Percentiles rank a stretch among this genome's conserved stretches.
phyloP scores from a whole-genome alignment of 2,113 vertebrate species.

The Myrmophylax atrothorax region DNA sequence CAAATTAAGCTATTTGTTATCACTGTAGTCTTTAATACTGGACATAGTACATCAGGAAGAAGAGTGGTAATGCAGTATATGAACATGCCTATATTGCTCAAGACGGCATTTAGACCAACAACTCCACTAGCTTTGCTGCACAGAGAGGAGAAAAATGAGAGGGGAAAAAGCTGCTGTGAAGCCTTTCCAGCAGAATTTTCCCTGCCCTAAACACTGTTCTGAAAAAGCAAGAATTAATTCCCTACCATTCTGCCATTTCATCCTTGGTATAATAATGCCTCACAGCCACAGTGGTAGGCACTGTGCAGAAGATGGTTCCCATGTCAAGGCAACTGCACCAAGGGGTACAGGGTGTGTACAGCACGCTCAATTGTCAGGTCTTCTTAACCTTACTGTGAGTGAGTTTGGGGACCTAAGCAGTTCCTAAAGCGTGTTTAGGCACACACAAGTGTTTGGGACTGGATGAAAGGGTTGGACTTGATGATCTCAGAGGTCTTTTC shows the following conservation, averaged over 20 bases:
- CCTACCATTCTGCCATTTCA: background rate
- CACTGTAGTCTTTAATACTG: background rate
- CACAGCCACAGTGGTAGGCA: background rate
- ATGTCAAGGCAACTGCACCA: too few relatives aligned
- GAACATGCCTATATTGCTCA: background rate
- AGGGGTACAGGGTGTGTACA: background rate
- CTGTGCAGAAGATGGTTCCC: fast-evolving
- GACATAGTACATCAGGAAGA: background rate
- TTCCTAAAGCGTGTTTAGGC: fast-evolving
- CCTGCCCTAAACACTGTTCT: background rate
- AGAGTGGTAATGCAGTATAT: background rate
- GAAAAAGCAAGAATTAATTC: background rate
- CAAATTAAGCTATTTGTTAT: background rate
- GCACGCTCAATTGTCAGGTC: background rate
- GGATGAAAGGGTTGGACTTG: too few relatives aligned
- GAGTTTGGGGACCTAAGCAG: background rate
- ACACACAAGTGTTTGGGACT: background rate
- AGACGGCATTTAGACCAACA: background rate
- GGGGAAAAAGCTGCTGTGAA: background rate
- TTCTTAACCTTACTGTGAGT: fast-evolving
- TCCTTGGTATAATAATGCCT: too few relatives aligned
- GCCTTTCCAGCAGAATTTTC: background rate
- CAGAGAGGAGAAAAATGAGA: background rate
- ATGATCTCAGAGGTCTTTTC: too few relatives aligned
- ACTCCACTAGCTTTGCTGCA: background rate